These are phyloP conservation scores for Meloidogyne floridensis DNA, from an alignment of 1,140 invertebrate species.

Conservation along the genomic window DNA sequence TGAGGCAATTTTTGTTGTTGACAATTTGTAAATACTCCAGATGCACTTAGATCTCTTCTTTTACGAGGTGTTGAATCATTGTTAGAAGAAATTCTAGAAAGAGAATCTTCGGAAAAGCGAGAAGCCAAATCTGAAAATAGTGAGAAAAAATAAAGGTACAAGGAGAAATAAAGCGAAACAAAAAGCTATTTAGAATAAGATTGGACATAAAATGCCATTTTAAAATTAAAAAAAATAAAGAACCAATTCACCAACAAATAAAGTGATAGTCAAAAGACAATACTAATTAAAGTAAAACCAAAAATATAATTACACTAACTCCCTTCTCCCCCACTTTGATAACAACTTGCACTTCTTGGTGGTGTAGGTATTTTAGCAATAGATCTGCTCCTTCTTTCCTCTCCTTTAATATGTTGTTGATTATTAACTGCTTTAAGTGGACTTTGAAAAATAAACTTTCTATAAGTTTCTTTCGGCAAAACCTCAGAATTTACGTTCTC, in stretches of 20 bases:
- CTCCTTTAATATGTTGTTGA: slow-evolving; percentile 1
- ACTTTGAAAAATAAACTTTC: slow-evolving; percentile 29
- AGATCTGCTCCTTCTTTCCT: slow-evolving; percentile 3
- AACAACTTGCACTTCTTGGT: slow-evolving; percentile 18
- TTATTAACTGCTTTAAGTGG: slow-evolving; percentile 25
- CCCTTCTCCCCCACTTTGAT: slow-evolving; percentile 7
- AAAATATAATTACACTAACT: slow-evolving; percentile 7
- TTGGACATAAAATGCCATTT: too few species aligned
- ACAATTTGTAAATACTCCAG: slow-evolving; percentile 5
- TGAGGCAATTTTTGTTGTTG: slow-evolving; percentile 9
- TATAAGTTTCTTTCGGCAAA: slow-evolving; percentile 7
- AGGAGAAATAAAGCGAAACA: not conserved
- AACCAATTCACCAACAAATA: not conserved
- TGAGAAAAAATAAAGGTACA: not conserved
- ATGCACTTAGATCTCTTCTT: slow-evolving; percentile 17
- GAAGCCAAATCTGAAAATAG: slow-evolving; percentile 24
- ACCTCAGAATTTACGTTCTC: not conserved
- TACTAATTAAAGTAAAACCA: not conserved
- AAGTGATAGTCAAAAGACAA: not conserved
- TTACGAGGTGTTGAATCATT: slow-evolving; percentile 12
- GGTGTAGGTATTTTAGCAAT: not conserved
- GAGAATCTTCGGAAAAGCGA: slow-evolving; percentile 23
- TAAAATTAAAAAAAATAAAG: too few species aligned
- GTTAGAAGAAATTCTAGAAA: slow-evolving; percentile 7
- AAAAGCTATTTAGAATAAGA: too few species aligned